Base-by-base conservation (phyloP, 2,797 vertebrate genomes). In the Pempheris klunzingeri region DNA sequence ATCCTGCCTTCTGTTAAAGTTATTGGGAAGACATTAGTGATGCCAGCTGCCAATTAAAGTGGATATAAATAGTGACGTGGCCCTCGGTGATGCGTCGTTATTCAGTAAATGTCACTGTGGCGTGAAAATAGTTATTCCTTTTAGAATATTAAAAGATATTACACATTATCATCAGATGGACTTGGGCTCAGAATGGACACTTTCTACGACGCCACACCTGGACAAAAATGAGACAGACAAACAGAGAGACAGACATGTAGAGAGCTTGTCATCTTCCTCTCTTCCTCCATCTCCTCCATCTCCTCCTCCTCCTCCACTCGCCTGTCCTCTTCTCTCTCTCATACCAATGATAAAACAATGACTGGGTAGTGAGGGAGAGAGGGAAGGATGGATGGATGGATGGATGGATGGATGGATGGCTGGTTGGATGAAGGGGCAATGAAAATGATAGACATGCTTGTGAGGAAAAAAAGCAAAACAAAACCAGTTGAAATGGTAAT, bases 311-410 rank as follows among this genome's bases (percentile, higher is more conserved):
- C 70, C 87, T 83, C 87, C 74, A 86, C 81, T 80, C 70, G 76
- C 88, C 81, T 80, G 83, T 93, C 90, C 85, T 93, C 92, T 92
- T 92, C 89, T 85, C 80, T 87, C 80, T 90, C 80, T 88, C 82
- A 92, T 76, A 92, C 80, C 81, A 89, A 93, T 93, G 93, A 78
- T 63, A 94, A 94, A 95, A 92, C 89, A 92, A 94, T 93, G 90
- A 76, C 55, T 71, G 76, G 88, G 88, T 69, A 57, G 68, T 77
- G 88, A 89, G 60, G 63, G 78, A 89, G 75, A 69, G 84, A 87
- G 76, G 87, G 78, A 70, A 50, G 68, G 77, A 61, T 15, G 70
- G 54, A 53, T 24, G 62, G 50, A 46, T 58, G 32, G 63, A 80
- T 34, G 71, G 58, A 78, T n/a, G n/a, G n/a, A n/a, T n/a, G n/a